Base-by-base conservation (phyloP, 2,113 vertebrate genomes). In the Struthidea cinerea region DNA sequence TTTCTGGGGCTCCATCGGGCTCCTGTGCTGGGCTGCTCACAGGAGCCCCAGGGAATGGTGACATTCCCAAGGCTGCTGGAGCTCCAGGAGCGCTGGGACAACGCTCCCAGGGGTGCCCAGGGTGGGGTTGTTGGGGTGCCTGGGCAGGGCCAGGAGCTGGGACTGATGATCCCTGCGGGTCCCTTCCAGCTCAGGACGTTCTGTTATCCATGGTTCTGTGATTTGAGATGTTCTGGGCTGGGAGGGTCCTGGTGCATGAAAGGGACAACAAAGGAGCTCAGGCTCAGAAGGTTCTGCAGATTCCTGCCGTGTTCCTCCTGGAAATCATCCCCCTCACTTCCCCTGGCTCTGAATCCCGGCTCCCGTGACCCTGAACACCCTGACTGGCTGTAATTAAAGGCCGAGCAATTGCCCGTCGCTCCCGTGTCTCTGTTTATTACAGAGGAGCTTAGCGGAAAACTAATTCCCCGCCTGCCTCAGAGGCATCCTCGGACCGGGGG, bases 71-170 rank as follows among this genome's bases (percentile, higher is more conserved):
- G 8, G 8, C 59, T 57, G 59, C 59, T 33, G 3, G 37, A 23
- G 68, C 78, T 82, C 69, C 23, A 60, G 77, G 52, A 52, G 33
- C 0, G 0, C 30, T 60, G 28, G 87, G 37, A 7, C 52, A 67
- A 0, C 0, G 0, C 42, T 27, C 2, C 28, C 33, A 50, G 76
- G 76, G 39, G 7, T 46, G 81, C 3, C 0, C 67, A 46, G 33
- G 33, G 1, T 41, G 60, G 60, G 52, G 2, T 23, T 16, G 24
- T 0, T 65, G 59, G 27, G 47, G 26, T 4, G 32, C 50, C 33
- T 59, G 52, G 13, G 77, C 60, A 82, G 28, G 28, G 53, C 1
- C 37, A 4, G 60, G 32, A 1, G 0, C 2, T 67, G 60, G 52
- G 24, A 1, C 16, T 7, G 22, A 6, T n/a, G 39, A 30, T 75